Evolutionary conservation across 2,888 invertebrate species (phyloP).

Genomic region (Catocala nupta): DNA sequence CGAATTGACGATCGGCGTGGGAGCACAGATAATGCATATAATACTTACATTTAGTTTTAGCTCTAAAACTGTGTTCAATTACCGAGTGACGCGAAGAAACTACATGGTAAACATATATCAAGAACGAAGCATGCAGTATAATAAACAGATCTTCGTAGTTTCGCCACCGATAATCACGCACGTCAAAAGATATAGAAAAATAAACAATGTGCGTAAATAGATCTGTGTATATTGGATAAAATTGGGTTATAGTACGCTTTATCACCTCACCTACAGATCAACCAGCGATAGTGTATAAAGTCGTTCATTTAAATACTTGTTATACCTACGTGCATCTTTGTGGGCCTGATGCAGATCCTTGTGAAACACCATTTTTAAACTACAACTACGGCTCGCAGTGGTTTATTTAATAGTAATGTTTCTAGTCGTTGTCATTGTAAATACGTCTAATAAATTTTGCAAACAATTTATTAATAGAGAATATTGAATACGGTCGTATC

Average conservation of each 20-base stretch:
- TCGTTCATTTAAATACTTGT: too few species aligned
- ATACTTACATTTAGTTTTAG: too few species aligned
- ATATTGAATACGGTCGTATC: not conserved
- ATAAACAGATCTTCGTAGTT: not conserved
- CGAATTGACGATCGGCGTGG: too few species aligned
- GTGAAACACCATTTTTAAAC: not conserved
- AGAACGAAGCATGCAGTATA: too few species aligned
- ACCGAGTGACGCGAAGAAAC: too few species aligned
- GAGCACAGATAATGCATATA: too few species aligned
- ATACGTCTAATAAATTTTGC: conserved; percentile 3
- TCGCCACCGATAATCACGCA: not conserved
- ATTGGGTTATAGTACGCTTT: not conserved
- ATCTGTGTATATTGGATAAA: not conserved
- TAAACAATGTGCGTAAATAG: conserved; percentile 9
- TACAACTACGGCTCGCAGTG: not conserved
- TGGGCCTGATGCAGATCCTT: not conserved
- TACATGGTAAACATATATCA: too few species aligned
- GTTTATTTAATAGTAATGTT: not conserved
- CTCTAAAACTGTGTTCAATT: too few species aligned
- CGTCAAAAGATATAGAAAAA: conserved; percentile 3
- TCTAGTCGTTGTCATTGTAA: conserved; percentile 3
- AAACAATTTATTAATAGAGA: not conserved
- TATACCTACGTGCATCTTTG: too few species aligned
- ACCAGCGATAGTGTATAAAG: too few species aligned
- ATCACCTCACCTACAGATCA: not conserved